Conservation (phyloP, 2,113 vertebrate species). For the Rhynchopsitta pachyrhyncha region DNA sequence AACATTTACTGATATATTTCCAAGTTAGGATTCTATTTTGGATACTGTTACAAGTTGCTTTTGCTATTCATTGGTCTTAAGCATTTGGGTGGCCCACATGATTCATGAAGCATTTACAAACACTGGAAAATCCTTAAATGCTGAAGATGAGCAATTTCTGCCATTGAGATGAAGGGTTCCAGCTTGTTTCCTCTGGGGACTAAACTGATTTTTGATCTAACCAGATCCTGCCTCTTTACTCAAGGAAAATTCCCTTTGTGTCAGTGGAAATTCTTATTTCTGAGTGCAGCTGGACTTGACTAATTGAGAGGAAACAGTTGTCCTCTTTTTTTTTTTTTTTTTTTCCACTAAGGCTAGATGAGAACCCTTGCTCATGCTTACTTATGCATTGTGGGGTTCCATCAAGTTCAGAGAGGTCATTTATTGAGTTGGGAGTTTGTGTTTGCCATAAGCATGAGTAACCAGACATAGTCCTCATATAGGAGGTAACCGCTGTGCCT, state of each 20-base stretch:
- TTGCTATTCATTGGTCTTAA: not conserved
- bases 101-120: not conserved
- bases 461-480: not conserved
- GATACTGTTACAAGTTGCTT: not conserved
- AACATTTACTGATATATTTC: not conserved
- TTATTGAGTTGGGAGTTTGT: not conserved
- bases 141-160: not conserved
- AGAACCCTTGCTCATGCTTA: not conserved
- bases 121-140: not conserved
- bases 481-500: not conserved
- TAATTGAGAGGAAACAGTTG: not conserved
- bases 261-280: slow-evolving; percentile 12
- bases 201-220: not conserved
- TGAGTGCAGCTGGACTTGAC: not conserved
- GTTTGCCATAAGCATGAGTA: not conserved
- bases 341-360: not conserved
- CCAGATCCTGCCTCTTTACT: not conserved
- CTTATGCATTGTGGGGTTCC: not conserved
- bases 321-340: not conserved
- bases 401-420: not conserved
- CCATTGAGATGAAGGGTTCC: not conserved
- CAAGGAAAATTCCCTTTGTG: not conserved
- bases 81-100: not conserved
- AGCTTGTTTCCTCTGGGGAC: not conserved
- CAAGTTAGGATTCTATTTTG: not conserved